Evolutionary conservation across 2,797 vertebrate species (phyloP), one percentile per base, ranked within the genome.

Genomic region (Buceros bicornis): DNA sequence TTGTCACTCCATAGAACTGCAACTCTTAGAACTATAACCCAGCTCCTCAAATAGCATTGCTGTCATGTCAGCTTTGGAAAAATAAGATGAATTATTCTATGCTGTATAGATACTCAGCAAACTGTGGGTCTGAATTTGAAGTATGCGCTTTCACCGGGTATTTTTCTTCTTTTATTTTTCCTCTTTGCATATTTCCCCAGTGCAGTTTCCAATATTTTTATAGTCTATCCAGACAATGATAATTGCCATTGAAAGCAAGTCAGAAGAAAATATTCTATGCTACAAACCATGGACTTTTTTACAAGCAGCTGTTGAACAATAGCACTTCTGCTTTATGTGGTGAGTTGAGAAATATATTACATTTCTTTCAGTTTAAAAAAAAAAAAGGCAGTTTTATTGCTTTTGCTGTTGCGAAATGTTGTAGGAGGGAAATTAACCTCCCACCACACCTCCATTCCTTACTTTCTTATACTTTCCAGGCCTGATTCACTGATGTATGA

Each of bases 391-490:
- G 50, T 69, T 91, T 89, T 61, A 4, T 48, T 76, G 65, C 54
- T 84, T 93, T 91, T 60, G 82, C 51, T 84, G 72, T 62, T 84
- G 31, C 15, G 8, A 93, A 87, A 95, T 95, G 85, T 72, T 61
- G 80, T 97, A 82, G 95, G 90, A 96, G 87, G 78, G 53, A 90
- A 95, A 95, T 95, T 95, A 95, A 87, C 77, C 85, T 95, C 94
- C 90, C 66, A 96, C 90, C 28, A 64, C 73, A 90, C 85, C 73
- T 93, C 70, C 53, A 33, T 87, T 93, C 90, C 85, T 90, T 57
- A 80, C 82, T 94, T 94, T 96, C 77, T 82, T 70, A 78, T 89
- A 58, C 11, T 93, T 95, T 82, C 70, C 33, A 77, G 66, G 56
- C 82, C 81, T 96, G 95, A 96, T 90, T 95, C 93, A 95, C 78